Base-by-base conservation (phyloP, 2,113 vertebrate species). In the Tylochromis polylepis region DNA sequence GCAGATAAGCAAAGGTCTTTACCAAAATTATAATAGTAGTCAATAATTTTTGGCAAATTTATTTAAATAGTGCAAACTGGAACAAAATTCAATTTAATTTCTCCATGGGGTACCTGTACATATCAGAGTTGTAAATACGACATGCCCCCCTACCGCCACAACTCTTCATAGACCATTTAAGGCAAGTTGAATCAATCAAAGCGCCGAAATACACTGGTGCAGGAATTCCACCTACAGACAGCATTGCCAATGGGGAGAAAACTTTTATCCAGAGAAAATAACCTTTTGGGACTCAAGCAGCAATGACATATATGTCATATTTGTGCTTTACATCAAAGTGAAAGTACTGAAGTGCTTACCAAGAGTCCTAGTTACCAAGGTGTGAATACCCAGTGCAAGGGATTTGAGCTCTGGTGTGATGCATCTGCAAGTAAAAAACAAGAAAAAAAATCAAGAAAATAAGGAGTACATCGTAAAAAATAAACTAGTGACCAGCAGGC, bases 171-270 rank as follows among this genome's bases (percentile, higher is more conserved):
- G 97, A 97, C 98, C 98, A 99, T 86, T 97, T 98, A 85, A 99
- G 82, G 91, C 98, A 99, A 0, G 97, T 95, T 79, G 11, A 96
- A 88, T 99, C 98, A 0, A 99, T 98, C 24, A 98, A 46, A 5
- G 97, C 96, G 1, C 98, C 98, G 0, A 97, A 98, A 92, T 99
- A 99, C 82, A 98, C 90, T 0, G 98, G 98, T 1, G 97, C 96
- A 84, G 97, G 97, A 81, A 99, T 96, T 70, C 98, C 96, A 29
- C 94, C 96, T 97, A 12, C 22, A 84, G 14, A 18, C 16, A 59
- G 20, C 0, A 29, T 29, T 18, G 41, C 14, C 38, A 46, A 72
- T 16, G 8, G 67, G 22, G 22, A 29, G 0, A 75, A 49, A 75
- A 49, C 15, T 11, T 49, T 59, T 84, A 43, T 22, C 53, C 49